Conservation (phyloP, 2,888 invertebrate genomes). For the Leptogaster cylindrica region DNA sequence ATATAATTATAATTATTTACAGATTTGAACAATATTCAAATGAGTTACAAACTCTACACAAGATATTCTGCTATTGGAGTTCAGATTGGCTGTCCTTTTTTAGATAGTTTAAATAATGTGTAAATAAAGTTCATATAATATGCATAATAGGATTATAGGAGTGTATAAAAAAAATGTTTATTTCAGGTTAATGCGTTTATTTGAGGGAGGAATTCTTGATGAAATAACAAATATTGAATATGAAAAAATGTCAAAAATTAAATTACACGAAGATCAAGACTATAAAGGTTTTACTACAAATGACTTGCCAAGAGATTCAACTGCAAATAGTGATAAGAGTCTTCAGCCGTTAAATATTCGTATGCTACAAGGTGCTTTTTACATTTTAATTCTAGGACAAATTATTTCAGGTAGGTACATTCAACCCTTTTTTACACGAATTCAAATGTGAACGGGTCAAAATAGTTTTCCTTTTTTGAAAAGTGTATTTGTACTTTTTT, state of each 20-base stretch:
- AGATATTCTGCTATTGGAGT: conserved; percentile 79
- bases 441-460: too few relatives aligned
- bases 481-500: too few relatives aligned
- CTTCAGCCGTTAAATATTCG: conserved; percentile 72
- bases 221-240: conserved; percentile 81
- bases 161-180: too few relatives aligned
- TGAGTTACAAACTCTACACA: conserved; percentile 78
- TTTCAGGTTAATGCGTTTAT: conserved; percentile 72
- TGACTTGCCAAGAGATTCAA: conserved; percentile 54
- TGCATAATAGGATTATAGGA: too few relatives aligned
- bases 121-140: conserved; percentile 57
- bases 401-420: conserved; percentile 65
- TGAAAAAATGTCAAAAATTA: conserved; percentile 73
- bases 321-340: conserved; percentile 26
- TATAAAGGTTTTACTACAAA: conserved; percentile 45
- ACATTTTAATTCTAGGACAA: conserved; percentile 71
- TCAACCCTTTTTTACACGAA: too few relatives aligned
- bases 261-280: conserved; percentile 57
- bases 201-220: conserved; percentile 77
- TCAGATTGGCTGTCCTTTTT: conserved; percentile 77
- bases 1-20: neutral
- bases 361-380: conserved; percentile 77
- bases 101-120: conserved; percentile 76
- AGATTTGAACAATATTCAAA: conserved; percentile 65
- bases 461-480: too few relatives aligned